These are phyloP conservation scores for Percopsis omiscomaycus DNA, from an alignment of 2,797 vertebrate genomes.

Conservation along the genomic window DNA sequence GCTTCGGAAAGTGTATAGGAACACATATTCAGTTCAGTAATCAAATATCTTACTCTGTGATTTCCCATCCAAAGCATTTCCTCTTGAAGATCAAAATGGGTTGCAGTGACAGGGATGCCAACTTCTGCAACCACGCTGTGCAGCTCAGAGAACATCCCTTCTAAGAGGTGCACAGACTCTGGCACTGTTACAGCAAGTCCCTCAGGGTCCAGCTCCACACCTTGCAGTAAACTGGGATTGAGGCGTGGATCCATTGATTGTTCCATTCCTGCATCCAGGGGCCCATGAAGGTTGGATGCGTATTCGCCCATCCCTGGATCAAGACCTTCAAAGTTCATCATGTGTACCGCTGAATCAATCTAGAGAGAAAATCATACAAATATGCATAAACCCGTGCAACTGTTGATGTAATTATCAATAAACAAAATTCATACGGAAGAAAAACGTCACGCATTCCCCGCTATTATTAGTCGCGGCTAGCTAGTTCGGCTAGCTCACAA, in stretches of 20 bases:
- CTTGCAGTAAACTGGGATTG: conserved; percentile 84
- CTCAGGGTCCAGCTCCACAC: conserved; percentile 89
- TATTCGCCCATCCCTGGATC: conserved; percentile 90
- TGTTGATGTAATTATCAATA: not conserved
- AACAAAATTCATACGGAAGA: not conserved
- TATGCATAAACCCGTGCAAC: too few relatives aligned
- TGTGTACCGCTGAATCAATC: conserved; percentile 48
- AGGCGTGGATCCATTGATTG: conserved; percentile 87
- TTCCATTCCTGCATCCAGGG: conserved; percentile 81
- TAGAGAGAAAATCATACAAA: conserved; percentile 21
- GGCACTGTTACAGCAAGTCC: conserved; percentile 77
- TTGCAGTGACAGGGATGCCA: conserved; percentile 88
- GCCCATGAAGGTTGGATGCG: conserved; percentile 71
- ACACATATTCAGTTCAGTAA: not conserved
- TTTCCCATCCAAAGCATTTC: conserved; percentile 98
- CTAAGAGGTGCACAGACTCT: conserved; percentile 89
- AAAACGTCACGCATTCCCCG: not conserved
- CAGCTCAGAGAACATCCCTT: conserved; percentile 95
- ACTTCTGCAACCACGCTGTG: conserved; percentile 93
- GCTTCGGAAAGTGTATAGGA: not conserved
- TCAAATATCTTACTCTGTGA: conserved; percentile 83
- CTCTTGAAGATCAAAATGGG: conserved; percentile 94
- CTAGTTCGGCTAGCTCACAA: not conserved
- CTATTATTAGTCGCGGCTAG: not conserved
- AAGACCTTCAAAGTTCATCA: conserved; percentile 94